Evolutionary conservation across 2,113 vertebrate species (phyloP).

Genomic region (Microcebus ravelobensis): DNA sequence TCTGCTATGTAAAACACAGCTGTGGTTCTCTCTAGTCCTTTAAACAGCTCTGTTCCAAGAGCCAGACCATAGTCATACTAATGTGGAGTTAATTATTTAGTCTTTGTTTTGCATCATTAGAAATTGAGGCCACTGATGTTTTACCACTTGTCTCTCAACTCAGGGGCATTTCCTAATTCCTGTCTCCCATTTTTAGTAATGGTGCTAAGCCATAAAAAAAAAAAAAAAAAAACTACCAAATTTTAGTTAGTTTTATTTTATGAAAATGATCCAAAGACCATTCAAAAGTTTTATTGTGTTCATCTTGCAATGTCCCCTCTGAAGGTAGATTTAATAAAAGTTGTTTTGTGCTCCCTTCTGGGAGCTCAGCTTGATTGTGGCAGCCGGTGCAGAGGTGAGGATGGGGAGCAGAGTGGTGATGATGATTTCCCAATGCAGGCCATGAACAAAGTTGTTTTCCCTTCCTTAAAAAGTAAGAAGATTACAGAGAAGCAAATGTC

Average conservation of each 20-base stretch:
- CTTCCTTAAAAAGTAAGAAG: background rate
- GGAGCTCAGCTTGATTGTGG: constrained; percentile 54
- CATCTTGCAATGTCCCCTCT: background rate
- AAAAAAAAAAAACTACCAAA: constrained; percentile 24
- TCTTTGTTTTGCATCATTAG: constrained; percentile 43
- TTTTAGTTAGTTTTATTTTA: constrained; percentile 25
- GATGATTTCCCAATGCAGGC: constrained; percentile 68
- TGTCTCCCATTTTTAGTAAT: constrained; percentile 54
- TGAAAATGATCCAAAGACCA: background rate
- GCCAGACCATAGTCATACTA: background rate
- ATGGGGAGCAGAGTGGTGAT: background rate
- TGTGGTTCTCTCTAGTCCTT: background rate
- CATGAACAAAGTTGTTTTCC: background rate
- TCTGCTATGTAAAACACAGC: constrained; percentile 42
- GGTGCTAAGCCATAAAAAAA: constrained; percentile 12
- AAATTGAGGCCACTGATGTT: background rate
- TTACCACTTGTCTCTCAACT: constrained; percentile 34
- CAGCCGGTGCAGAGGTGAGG: too few relatives aligned
- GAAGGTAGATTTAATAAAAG: constrained; percentile 62
- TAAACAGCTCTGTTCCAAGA: constrained; percentile 6
- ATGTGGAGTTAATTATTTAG: constrained; percentile 39
- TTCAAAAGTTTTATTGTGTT: background rate
- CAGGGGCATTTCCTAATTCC: background rate
- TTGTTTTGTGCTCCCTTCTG: constrained; percentile 61
- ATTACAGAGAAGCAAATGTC: background rate